Conservation (phyloP, 2,113 vertebrate species). For the Tor tambroides region DNA sequence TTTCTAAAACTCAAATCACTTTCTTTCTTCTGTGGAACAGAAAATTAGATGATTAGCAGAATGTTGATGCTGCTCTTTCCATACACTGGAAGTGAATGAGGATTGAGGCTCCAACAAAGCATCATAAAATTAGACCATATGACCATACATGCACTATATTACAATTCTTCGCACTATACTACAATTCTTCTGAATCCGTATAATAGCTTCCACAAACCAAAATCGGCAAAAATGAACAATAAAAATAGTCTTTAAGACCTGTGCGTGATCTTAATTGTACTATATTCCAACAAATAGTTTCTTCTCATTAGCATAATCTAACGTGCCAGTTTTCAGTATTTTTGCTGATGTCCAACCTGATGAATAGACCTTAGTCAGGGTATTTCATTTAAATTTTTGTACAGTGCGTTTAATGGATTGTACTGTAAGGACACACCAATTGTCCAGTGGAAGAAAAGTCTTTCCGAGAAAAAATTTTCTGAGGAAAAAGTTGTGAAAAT, state of each 20-base stretch:
- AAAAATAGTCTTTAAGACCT: not conserved
- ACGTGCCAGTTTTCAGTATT: not conserved
- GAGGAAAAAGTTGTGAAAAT: too few relatives aligned
- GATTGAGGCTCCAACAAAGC: not conserved
- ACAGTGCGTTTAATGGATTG: too few relatives aligned
- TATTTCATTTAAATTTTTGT: too few relatives aligned
- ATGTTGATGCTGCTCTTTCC: not conserved
- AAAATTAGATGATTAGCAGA: not conserved
- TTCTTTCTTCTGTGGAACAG: not conserved
- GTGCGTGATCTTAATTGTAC: not conserved
- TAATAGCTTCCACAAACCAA: not conserved
- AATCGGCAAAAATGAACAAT: not conserved
- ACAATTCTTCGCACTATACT: not conserved
- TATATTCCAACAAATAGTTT: not conserved
- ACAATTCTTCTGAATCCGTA: not conserved
- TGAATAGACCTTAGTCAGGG: not conserved
- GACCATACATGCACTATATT: not conserved
- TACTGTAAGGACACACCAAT: too few relatives aligned
- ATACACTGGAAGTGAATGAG: not conserved
- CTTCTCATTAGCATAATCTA: not conserved
- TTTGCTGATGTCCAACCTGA: not conserved
- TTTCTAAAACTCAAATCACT: not conserved
- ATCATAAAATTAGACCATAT: not conserved
- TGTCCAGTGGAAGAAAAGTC: too few relatives aligned
- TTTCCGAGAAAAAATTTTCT: too few relatives aligned